These are phyloP conservation scores for Hypena proboscidalis DNA, from an alignment of 2,888 invertebrate species.

Conservation along the genomic window DNA sequence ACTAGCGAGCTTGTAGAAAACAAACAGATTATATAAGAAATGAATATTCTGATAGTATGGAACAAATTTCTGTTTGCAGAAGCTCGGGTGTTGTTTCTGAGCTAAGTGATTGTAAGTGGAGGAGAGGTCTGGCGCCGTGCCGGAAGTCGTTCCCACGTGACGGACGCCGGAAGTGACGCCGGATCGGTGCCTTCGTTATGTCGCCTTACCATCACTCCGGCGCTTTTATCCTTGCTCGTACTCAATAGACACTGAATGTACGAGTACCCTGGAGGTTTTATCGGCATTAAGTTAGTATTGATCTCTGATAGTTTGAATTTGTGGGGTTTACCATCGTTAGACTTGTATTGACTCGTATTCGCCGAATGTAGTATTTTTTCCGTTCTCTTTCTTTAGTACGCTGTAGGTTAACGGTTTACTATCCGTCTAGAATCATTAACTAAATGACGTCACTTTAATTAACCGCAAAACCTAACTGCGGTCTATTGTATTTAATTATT, in stretches of 20 bases:
- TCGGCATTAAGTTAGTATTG: conserved; percentile 28
- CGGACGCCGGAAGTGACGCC: conserved; percentile 81
- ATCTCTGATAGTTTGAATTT: conserved; percentile 11
- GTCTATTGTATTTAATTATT: too few relatives aligned
- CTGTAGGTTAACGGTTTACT: too few relatives aligned
- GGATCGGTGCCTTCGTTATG: conserved; percentile 79
- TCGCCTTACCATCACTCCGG: conserved; percentile 61
- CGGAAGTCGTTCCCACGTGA: conserved; percentile 83
- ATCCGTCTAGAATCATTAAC: too few relatives aligned
- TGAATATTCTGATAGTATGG: conserved; percentile 41
- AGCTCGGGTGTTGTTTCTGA: conserved; percentile 62
- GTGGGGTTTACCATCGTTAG: conserved; percentile 3
- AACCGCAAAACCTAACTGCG: too few relatives aligned
- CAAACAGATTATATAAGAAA: conserved; percentile 25
- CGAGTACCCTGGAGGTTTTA: conserved; percentile 28
- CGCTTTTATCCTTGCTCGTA: conserved; percentile 54
- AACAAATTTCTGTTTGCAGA: conserved; percentile 54
- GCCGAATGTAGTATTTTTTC: too few relatives aligned
- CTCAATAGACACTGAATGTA: conserved; percentile 43
- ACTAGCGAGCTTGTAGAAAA: not conserved
- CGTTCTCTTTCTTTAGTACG: too few relatives aligned
- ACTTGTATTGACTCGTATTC: conserved; percentile 2
- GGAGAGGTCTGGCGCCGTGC: conserved; percentile 74
- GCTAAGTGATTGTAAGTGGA: conserved; percentile 83
- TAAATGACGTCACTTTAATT: too few relatives aligned